Base-by-base conservation (phyloP, 2,888 invertebrate genomes). In the Schizotus pectinicornis region DNA sequence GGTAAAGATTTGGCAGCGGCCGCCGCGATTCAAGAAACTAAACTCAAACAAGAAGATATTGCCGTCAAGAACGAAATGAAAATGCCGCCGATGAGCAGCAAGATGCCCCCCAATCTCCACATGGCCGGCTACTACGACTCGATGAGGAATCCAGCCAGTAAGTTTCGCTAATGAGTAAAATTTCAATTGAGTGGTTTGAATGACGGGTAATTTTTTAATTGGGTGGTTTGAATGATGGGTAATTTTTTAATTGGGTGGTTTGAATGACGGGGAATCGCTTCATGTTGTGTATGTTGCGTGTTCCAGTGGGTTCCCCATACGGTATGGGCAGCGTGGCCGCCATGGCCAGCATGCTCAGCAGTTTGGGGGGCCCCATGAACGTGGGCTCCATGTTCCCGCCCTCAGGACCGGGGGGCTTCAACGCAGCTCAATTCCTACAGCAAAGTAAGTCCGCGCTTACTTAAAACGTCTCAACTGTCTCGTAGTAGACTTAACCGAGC, bases 1-100 rank as follows among this genome's bases (percentile, higher is more conserved):
- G 94, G 94, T 9, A 93, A 92, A 76, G 91, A 92, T 72, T 81
- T 94, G 74, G 91, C 91, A 3, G 89, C 93, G n/a, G 90, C 91
- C 0, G 89, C 89, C 0, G 85, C 85, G 11, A 82, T 89, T 72
- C 85, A 82, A 30, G 76, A 76, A 42, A 67, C 71, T 6, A 75
- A 78, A 66, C 37, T 74, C 48, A 87, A 87, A 66, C 80, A 81
- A 62, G 83, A 84, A 59, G 79, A 81, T 38, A 76, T 69, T 73
- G 31, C 65, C 66, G 41, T 47, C 1, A 62, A 64, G 58, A 59
- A 62, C 47, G 68, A 72, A 58, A 43, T 70, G 32, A 73, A 74
- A 62, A 61, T 67, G 36, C 38, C 60, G 1, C 62, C 62, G 13
- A 63, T 69, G 64, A 62, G 50, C 42, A 72, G 71, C 31, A 76